Evolutionary conservation across 2,888 invertebrate genomes (phyloP), one percentile per base, ranked within the genome.

Genomic region (Oxycera nigricornis): DNA sequence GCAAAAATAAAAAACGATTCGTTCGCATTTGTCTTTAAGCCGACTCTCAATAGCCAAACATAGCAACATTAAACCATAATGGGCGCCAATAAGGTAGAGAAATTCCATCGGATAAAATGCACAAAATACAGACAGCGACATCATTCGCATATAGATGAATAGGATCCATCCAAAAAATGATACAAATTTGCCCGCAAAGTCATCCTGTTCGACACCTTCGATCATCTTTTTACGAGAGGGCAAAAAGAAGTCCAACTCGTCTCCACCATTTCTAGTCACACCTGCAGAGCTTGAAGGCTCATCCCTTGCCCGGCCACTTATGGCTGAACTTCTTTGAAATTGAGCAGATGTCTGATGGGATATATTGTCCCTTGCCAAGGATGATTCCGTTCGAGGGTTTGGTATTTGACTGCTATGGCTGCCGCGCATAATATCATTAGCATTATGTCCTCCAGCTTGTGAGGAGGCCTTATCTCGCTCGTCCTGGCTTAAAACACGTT

Each of bases 121-220:
- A 28, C 90, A 90, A 79, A 92, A 91, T 0, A 90, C 88, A 0
- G 91, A 89, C 57, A 94, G 87, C 28, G 92, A 88, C 65, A 93
- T 85, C 83, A 93, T 87, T 61, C 94, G 88, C 50, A 91, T 89
- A n/a, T 90, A 81, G 62, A 93, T 89, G 81, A 93, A 94, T 55
- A 90, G 86, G 77, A 92, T 90, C 94, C 94, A 94, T 82, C 92
- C 92, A n/a, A 91, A 83, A 81, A 91, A 92, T 28, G 91, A 88
- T 2, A 93, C 86, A 4, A 90, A 82, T 78, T 90, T 90, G 11
- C 91, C 92, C 0, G 91, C 87, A 1, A 90, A 88, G 80, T 94
- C 93, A 79, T 93, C 93, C 77, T 93, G 92, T 77, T 92, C 91
- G 7, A 94, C 86, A 6, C 92, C 92, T 78, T 91, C 86, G 78